phyloP scores from a whole-genome alignment of 2,888 invertebrate genomes.

The Papilio gigon region DNA sequence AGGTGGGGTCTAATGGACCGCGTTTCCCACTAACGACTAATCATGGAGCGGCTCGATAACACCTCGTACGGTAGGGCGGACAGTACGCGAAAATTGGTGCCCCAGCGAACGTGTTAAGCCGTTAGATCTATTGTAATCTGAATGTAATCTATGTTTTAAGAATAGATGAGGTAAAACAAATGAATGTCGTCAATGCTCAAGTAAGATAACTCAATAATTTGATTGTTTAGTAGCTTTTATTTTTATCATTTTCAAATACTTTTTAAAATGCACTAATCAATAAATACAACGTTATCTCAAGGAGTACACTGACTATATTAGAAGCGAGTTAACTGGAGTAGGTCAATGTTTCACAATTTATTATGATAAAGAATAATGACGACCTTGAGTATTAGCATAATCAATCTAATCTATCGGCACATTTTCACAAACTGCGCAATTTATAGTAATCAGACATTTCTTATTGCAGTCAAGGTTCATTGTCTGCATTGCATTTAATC shows the following conservation, averaged over 20 bases:
- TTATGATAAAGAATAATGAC: conserved; percentile 26
- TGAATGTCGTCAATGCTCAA: too few relatives aligned
- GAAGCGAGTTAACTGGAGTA: conserved; percentile 10
- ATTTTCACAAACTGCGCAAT: conserved; percentile 30
- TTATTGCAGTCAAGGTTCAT: conserved; percentile 25
- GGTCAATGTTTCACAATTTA: conserved; percentile 31
- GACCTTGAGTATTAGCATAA: conserved; percentile 31
- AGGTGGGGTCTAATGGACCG: too few relatives aligned
- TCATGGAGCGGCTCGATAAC: too few relatives aligned
- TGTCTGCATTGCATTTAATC: conserved; percentile 21
- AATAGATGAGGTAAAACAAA: too few relatives aligned
- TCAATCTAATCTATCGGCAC: conserved; percentile 34
- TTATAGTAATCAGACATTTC: conserved; percentile 20
- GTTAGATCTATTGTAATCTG: too few relatives aligned
- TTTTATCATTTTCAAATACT: neutral
- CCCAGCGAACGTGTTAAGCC: too few relatives aligned
- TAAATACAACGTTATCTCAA: neutral
- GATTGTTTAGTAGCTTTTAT: too few relatives aligned
- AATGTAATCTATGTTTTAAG: too few relatives aligned
- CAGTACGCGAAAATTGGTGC: too few relatives aligned
- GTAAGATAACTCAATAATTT: too few relatives aligned
- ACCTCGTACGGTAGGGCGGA: too few relatives aligned
- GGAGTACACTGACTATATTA: neutral
- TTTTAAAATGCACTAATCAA: neutral
- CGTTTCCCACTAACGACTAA: too few relatives aligned